Evolutionary conservation across 2,888 invertebrate species (phyloP).

Genomic region (Hemistola chrysoprasaria): DNA sequence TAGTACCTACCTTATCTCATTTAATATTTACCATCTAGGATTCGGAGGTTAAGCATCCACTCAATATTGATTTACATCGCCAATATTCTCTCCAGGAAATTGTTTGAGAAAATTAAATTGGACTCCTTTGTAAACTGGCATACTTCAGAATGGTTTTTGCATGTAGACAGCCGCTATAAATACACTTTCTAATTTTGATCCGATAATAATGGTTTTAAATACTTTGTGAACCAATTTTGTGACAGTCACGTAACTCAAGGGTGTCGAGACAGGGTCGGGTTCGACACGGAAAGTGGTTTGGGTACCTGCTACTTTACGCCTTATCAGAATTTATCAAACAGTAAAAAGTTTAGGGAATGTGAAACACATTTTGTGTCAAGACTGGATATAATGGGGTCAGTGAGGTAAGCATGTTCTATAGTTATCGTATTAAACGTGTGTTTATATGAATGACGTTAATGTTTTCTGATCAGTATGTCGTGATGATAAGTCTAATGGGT

Average conservation of each 20-base stretch:
- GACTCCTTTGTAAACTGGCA: conserved; percentile 8
- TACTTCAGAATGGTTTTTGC: conserved; percentile 12
- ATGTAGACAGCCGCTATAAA: conserved; percentile 13
- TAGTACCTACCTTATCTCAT: conserved; percentile 27
- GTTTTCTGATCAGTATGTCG: not conserved
- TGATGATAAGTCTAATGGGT: too few species aligned
- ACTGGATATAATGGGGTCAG: too few species aligned
- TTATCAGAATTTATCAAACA: conserved; percentile 21
- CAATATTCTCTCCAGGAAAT: conserved; percentile 26
- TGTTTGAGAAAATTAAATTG: conserved; percentile 17
- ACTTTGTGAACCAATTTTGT: conserved; percentile 19
- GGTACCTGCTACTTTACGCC: conserved; percentile 12
- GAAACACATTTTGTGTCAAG: conserved; percentile 5
- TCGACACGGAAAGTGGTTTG: conserved; percentile 21
- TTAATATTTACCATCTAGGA: conserved; percentile 38
- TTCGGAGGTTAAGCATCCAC: conserved; percentile 28
- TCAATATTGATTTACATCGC: conserved; percentile 34
- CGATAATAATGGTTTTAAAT: conserved; percentile 15
- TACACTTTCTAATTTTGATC: conserved; percentile 16
- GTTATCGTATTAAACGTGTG: too few species aligned
- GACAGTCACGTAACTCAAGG: conserved; percentile 21
- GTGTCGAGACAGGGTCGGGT: conserved; percentile 14
- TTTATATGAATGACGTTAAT: not conserved
- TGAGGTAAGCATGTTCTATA: too few species aligned
- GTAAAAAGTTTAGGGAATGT: conserved; percentile 10